Evolutionary conservation across 2,113 vertebrate species (phyloP), one percentile per base, ranked within the genome.

Genomic region (Cyanocitta stelleri): DNA sequence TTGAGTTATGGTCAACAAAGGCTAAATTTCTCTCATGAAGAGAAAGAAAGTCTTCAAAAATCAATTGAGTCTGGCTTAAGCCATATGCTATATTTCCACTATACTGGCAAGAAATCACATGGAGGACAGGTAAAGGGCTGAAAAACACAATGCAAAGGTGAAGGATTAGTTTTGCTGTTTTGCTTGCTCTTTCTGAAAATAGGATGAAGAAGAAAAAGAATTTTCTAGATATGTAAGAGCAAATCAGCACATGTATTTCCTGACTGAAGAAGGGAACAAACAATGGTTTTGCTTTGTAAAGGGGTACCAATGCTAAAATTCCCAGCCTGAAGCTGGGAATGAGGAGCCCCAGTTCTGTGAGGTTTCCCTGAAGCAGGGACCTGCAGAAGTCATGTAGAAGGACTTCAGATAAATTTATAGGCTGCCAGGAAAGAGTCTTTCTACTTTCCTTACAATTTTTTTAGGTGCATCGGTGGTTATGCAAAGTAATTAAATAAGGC

Each of bases 381-480:
- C 35, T 63, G 5, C 22, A 37, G 24, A 64, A n/a, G 2, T 46
- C 22, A 21, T 4, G 9, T 12, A 48, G 63, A 64, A 83, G 21
- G 8, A 49, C 15, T 56, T 77, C 11, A 69, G 27, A 32, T 32
- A 66, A 86, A 74, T 3, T 1, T 35, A 9, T 0, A 77, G 39
- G 21, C 33, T 63, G 48, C 11, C 39, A 67, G 35, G 12, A 32
- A 87, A 43, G 7, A 64, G 16, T 32, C 19, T 67, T 66, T 74
- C 68, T 32, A 20, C 11, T 27, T 56, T 13, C 8, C 32, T 58
- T 49, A 16, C 5, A 29, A 7, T 2, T 49, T 39, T 78, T 58
- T 27, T 7, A 14, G 9, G 16, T 58, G 16, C 29, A 26, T 37
- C 0, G 0, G 1, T n/a, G 26, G 3, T 13, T 55, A 24, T 24